A percentile compares a stretch with the other conserved stretches of the same genome.
phyloP scores from a whole-genome alignment of 2,888 invertebrate species.

The Xestia sexstrigata region DNA sequence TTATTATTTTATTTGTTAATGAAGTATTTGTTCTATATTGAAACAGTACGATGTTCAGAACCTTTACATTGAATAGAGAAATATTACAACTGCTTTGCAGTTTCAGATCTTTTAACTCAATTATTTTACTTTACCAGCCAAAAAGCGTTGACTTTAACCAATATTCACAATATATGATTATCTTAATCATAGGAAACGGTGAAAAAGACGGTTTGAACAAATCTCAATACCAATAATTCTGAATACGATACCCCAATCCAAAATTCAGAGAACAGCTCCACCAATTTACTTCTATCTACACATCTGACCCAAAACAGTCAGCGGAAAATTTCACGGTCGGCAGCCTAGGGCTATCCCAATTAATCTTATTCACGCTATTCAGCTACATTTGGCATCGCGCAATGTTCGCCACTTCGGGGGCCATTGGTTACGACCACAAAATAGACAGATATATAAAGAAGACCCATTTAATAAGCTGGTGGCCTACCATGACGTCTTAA shows the following conservation, averaged over 20 bases:
- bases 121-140: not conserved
- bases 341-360: constrained; percentile 56
- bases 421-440: constrained; percentile 37
- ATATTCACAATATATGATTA: not conserved
- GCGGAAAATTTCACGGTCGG: constrained; percentile 58
- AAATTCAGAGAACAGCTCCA: constrained; percentile 27
- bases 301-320: constrained; percentile 44
- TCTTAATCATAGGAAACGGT: too few species aligned
- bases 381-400: constrained; percentile 56
- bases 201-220: not conserved
- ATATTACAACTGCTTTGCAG: not conserved
- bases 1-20: constrained; percentile 26
- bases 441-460: constrained; percentile 17
- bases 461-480: not conserved
- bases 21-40: not conserved
- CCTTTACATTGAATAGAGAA: not conserved
- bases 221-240: constrained; percentile 18
- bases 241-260: not conserved
- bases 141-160: not conserved
- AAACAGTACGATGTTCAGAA: not conserved
- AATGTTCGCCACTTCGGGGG: constrained; percentile 43
- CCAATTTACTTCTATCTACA: constrained; percentile 50
- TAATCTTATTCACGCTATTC: constrained; percentile 69
- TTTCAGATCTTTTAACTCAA: not conserved
- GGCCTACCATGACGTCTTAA: too few species aligned